Base-by-base conservation (phyloP, 2,888 invertebrate species). In the Bembecia ichneumoniformis region DNA sequence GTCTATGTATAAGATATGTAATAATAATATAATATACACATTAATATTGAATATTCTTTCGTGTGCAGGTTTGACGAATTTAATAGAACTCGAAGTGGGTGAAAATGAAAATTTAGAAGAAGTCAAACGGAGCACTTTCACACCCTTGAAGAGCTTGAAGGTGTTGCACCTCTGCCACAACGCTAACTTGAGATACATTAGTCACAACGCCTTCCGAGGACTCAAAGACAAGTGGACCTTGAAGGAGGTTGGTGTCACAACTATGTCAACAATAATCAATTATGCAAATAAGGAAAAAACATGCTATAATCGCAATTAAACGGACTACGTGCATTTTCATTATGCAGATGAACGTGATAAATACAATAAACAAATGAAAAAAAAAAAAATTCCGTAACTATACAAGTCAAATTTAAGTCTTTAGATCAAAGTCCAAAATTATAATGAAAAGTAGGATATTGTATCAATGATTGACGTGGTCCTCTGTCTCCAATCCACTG, bases 41-140 rank as follows among this genome's bases (percentile, higher is more conserved):
- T 44, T 44, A 44, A 44, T 11, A 46, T 36, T 58, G 57, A 55
- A 9, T 28, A 28, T 9, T 28, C 1, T 28, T 9, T 28, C n/a
- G 9, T 9, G 71, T 71, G 54, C 68, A 90, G 90, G 89, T 44
- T 68, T 92, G 60, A 73, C 76, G 43, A 82, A 82, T 54, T 70
- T 92, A 53, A 74, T 82, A 55, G 84, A 87, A 58, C 67, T 93
- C 44, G 91, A 91, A 64, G 88, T 92, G 4, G 91, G 89, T 49
- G 84, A 89, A 60, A 88, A 92, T 65, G 74, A 80, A 3, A 74
- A 83, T 57, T 70, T 93, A 53, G 84, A 83, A 50, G 82, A 77
- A 58, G 87, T 93, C 11, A 87, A 88, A 55, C 75, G 84, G 28
- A 88, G 84, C 54, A 84, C 89, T 3, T 90, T 90, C 59, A 73